Base-by-base conservation (phyloP, 92 coral and sea anemone genomes). In the Diadumene lineata region DNA sequence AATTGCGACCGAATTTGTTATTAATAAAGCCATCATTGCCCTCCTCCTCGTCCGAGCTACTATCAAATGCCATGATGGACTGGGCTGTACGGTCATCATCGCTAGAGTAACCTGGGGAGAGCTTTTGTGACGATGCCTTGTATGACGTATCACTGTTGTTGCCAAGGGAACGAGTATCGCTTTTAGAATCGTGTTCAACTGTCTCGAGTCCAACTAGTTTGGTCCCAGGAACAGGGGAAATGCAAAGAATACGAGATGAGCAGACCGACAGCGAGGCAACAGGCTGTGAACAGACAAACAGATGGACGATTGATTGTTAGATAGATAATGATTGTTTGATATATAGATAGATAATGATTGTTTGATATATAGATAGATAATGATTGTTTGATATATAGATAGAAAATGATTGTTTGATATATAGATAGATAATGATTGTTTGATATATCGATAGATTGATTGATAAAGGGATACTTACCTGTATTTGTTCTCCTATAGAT, bases 31-130 rank as follows among this genome's bases (percentile, higher is more conserved):
- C 82, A 46, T 94, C 94, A 22, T 80, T 75, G 19, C 91, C 97
- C 17, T 94, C 98, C 74, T 94, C 98, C 67, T 94, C 98, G 22
- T 91, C 97, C 23, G 98, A 91, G 71, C 98, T 94, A 81, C 98
- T 94, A 65, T 94, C 98, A 66, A 94, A 94, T 18, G 98, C 92
- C 83, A 94, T 94, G 60, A 94, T 94, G 48, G 82, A 83, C 67
- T 94, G 97, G 11, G 92, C 88, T n/a, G 88, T 83, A 0, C 86
- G 85, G 31, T 87, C 94, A 34, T 96, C 99, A 73, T 96, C 99
- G 61, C 96, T 84, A 13, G 84, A 58, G 81, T 89, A 96, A 21
- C 88, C 96, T 18, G 91, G 79, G 57, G 89, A 82, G 56, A 86
- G 74, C 31, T 77, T 80, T 21, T 76, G 79, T 22, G 69, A 53